Conservation (phyloP, 1,140 invertebrate genomes). For the Cryptotermes secundus region DNA sequence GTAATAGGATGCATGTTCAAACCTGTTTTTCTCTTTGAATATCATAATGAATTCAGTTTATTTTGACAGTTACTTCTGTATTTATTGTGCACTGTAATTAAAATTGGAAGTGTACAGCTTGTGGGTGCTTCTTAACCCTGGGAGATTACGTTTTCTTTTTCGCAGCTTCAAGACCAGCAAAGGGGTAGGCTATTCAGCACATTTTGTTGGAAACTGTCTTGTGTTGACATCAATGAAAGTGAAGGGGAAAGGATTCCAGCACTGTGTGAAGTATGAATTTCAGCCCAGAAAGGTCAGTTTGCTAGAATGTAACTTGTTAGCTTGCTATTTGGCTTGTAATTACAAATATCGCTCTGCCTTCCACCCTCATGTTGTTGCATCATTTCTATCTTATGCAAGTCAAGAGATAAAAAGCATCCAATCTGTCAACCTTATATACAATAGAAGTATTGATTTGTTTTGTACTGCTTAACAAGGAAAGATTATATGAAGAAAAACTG, state of each 20-base stretch:
- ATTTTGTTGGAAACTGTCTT: slow-evolving; percentile 98
- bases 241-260: slow-evolving; percentile 98
- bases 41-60: not conserved
- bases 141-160: slow-evolving; percentile 98
- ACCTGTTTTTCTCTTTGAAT: no score
- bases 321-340: not conserved
- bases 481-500: no score
- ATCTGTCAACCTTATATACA: no score
- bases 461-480: no score
- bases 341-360: not conserved
- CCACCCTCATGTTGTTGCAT: no score
- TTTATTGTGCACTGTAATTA: no score
- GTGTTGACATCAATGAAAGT: slow-evolving; percentile 99
- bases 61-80: not conserved
- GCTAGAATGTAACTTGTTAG: not conserved
- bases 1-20: not conserved
- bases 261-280: slow-evolving; percentile 99
- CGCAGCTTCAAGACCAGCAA: slow-evolving; percentile 97
- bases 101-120: no score
- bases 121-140: slow-evolving; percentile 47
- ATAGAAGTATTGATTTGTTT: no score
- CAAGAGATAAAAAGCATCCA: no score
- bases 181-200: slow-evolving; percentile 98
- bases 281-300: slow-evolving; percentile 88
- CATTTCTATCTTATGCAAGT: no score